Base-by-base conservation (phyloP, 2,797 vertebrate species). In the Myioborus miniatus region DNA sequence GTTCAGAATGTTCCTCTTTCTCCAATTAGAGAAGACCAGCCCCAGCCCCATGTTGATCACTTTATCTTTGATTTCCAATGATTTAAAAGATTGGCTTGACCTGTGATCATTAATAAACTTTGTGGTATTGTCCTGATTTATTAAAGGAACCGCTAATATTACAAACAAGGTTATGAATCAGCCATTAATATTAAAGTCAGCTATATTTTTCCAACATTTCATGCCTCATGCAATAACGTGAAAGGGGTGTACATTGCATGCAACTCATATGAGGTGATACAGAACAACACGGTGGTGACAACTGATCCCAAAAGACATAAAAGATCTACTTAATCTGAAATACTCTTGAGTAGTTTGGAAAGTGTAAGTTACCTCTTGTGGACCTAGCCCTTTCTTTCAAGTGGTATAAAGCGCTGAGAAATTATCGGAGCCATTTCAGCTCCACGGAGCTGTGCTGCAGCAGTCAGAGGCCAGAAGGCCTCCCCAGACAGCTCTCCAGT, bases 151-250 rank as follows among this genome's bases (percentile, higher is more conserved):
- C 3, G 8, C 44, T 96, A 92, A 81, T 93, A 75, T 71, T 93
- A 77, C 36, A 96, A 95, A 80, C 64, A 60, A 94, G 72, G 70
- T 69, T 95, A 85, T 96, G 94, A 97, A 96, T 96, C 90, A 96
- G 79, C 92, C 83, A 53, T 76, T 89, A 94, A 91, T 84, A 74
- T 50, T 90, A 62, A 77, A 77, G 34, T 80, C 64, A 88, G 80
- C 70, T 76, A 56, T 27, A 79, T 69, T 84, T 91, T 82, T 70
- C 68, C 53, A 55, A 52, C 27, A 59, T 87, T 93, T 93, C 89
- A 68, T 37, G 62, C 63, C 47, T 72, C 94, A 67, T 34, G 70
- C 26, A 94, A 64, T 90, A 43, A 65, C 26, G 70, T 83, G 32
- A 79, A 91, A 85, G 64, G 24, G 24, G 30, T 30, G 41, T 62